Evolutionary conservation across 2,113 vertebrate genomes (phyloP).

Genomic region (Oxyruncus cristatus): DNA sequence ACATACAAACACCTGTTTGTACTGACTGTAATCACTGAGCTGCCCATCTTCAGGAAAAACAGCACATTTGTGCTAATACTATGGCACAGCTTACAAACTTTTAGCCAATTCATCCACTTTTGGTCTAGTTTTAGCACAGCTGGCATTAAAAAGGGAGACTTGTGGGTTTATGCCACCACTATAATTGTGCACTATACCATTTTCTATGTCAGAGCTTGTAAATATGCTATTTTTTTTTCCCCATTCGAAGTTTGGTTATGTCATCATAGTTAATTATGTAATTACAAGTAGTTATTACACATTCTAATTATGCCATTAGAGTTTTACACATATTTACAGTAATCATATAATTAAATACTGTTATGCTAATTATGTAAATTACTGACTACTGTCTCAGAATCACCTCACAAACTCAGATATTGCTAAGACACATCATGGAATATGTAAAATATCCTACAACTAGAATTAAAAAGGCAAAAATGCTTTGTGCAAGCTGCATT

Average conservation of each 20-base stretch:
- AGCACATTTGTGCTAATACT: neutral
- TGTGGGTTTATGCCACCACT: neutral
- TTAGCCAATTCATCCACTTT: neutral
- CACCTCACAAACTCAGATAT: constrained; percentile 20
- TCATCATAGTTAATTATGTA: constrained; percentile 43
- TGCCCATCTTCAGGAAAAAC: neutral
- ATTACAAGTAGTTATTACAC: constrained; percentile 52
- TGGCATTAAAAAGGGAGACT: neutral
- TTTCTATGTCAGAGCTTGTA: neutral
- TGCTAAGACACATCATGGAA: neutral
- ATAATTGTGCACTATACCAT: neutral
- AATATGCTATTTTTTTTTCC: neutral
- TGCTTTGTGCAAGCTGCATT: neutral
- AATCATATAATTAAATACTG: constrained; percentile 57
- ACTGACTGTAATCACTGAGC: neutral
- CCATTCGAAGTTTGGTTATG: neutral
- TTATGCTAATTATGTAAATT: constrained; percentile 58
- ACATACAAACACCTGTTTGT: neutral
- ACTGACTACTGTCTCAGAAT: constrained; percentile 34
- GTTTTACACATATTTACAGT: constrained; percentile 59
- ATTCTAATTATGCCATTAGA: constrained; percentile 35
- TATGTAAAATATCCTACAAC: neutral
- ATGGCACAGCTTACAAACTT: neutral
- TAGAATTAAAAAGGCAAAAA: neutral
- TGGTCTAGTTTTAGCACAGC: neutral